Percentiles rank a stretch among this genome's conserved stretches.
Conservation (phyloP, 2,888 invertebrate genomes). For the Hymenopus coronatus region DNA sequence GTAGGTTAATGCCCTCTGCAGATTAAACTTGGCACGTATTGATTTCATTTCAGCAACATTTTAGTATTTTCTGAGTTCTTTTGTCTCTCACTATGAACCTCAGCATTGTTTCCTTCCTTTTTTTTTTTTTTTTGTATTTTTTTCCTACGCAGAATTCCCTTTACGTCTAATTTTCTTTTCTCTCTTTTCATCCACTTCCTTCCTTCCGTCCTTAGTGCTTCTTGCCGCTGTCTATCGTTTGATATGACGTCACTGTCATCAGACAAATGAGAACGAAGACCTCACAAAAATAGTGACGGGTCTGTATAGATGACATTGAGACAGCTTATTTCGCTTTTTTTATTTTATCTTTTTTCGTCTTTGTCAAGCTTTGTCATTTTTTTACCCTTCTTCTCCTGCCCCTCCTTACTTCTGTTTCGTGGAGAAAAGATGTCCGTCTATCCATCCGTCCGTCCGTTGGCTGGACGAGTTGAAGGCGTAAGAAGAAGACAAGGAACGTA, state of each 20-base stretch:
- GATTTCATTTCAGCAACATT: slow-evolving; percentile 4
- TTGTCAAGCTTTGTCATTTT: slow-evolving; percentile 34
- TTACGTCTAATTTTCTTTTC: slow-evolving; percentile 2
- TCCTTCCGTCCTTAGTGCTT: slow-evolving; percentile 7
- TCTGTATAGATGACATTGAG: slow-evolving; percentile 33
- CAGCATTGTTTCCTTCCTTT: background rate
- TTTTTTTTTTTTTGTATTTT: background rate
- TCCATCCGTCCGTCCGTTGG: slow-evolving; percentile 31
- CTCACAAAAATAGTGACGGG: slow-evolving; percentile 32
- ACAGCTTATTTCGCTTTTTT: slow-evolving; percentile 33
- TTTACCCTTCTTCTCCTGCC: slow-evolving; percentile 9
- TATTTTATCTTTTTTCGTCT: slow-evolving; percentile 24
- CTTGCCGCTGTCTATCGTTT: slow-evolving; percentile 19
- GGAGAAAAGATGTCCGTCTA: slow-evolving; percentile 28
- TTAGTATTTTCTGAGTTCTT: slow-evolving; percentile 1
- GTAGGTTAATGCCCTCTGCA: background rate
- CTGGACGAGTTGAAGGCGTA: slow-evolving; percentile 25
- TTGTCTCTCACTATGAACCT: slow-evolving; percentile 4
- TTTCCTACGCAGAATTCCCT: background rate
- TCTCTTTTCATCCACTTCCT: background rate
- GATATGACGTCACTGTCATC: slow-evolving; percentile 31
- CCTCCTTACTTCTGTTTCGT: background rate
- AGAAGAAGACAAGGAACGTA: slow-evolving; percentile 40
- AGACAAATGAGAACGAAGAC: slow-evolving; percentile 33
- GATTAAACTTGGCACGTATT: background rate